phyloP scores from a whole-genome alignment of 2,888 invertebrate species.

The Agrilus biguttatus region DNA sequence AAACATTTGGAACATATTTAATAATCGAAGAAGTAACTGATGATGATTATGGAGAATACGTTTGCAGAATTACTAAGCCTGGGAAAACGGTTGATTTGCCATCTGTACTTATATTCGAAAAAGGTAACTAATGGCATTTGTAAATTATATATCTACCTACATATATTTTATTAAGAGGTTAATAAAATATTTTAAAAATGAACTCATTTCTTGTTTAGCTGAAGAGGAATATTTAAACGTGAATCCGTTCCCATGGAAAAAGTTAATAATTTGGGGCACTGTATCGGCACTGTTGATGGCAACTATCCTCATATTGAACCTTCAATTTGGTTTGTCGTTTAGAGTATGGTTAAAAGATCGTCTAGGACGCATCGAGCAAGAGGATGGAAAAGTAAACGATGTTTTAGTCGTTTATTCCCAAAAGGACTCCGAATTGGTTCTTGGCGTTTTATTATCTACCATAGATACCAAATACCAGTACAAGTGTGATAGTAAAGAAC shows the following conservation, averaged over 20 bases:
- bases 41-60: conserved; percentile 57
- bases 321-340: conserved; percentile 34
- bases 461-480: conserved; percentile 49
- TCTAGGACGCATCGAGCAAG: conserved; percentile 32
- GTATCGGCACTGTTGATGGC: conserved; percentile 34
- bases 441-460: conserved; percentile 46
- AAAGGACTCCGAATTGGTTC: conserved; percentile 46
- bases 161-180: background rate
- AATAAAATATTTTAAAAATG: background rate
- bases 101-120: conserved; percentile 28
- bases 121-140: conserved; percentile 29
- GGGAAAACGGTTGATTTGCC: conserved; percentile 36
- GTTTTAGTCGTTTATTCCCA: conserved; percentile 48
- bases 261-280: conserved; percentile 37
- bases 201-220: conserved; percentile 18
- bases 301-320: conserved; percentile 37
- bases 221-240: conserved; percentile 21
- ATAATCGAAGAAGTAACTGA: conserved; percentile 41
- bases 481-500: conserved; percentile 40
- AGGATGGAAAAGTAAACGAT: conserved; percentile 45
- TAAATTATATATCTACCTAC: background rate
- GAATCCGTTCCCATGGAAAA: conserved; percentile 41
- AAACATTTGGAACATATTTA: conserved; percentile 58
- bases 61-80: conserved; percentile 54
- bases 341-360: conserved; percentile 35